Percentiles rank a stretch among this genome's conserved stretches.
These are phyloP conservation scores for Aspidiotus destructor DNA, from an alignment of 2,888 invertebrate species.

Conservation along the genomic window DNA sequence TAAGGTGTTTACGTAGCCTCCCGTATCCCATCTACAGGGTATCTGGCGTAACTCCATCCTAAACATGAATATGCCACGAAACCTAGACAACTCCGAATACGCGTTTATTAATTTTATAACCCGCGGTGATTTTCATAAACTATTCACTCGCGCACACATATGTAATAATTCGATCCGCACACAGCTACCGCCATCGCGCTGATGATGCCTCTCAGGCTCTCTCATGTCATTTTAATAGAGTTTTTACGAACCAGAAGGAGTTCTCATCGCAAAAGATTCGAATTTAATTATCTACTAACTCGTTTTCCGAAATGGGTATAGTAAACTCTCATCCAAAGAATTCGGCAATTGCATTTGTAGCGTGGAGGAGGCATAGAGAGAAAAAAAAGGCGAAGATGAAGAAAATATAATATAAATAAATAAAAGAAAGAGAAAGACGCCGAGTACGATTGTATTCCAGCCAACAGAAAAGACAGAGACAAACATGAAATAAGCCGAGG, in stretches of 20 bases:
- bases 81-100: no score
- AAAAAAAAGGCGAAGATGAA: not conserved
- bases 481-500: not conserved
- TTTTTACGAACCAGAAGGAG: conserved; percentile 1
- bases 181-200: no score
- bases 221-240: conserved; percentile 2
- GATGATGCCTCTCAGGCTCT: no score
- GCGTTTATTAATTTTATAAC: not conserved
- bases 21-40: not conserved
- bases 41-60: no score
- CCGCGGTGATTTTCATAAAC: not conserved
- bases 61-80: no score
- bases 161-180: conserved; percentile 1
- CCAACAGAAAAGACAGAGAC: no score
- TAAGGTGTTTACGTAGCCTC: not conserved
- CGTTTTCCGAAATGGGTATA: not conserved
- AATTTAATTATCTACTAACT: not conserved
- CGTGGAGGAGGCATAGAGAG: no score
- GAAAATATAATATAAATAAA: not conserved
- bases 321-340: no score
- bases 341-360: no score
- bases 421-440: not conserved
- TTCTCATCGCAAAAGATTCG: not conserved
- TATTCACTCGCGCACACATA: not conserved
- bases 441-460: not conserved